These are phyloP conservation scores for Acanthococcus lagerstroemiae DNA, from an alignment of 2,888 invertebrate species.

Conservation along the genomic window DNA sequence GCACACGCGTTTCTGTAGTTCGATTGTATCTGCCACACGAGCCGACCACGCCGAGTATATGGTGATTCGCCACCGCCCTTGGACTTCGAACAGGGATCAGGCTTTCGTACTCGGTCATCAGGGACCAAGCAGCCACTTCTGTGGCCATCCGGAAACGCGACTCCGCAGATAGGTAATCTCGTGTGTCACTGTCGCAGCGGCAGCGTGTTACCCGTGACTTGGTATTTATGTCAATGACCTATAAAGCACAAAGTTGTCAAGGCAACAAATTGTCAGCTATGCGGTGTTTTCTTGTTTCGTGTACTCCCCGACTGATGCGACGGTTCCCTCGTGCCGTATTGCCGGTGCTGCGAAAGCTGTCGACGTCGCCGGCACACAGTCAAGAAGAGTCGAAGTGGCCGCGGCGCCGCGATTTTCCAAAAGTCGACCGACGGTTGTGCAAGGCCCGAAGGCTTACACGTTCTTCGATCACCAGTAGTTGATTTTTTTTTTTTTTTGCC, in stretches of 20 bases:
- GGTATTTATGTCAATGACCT: slow-evolving; percentile 10
- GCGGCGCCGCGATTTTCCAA: neutral
- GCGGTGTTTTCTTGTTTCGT: neutral
- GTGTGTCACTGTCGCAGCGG: neutral
- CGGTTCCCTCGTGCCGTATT: neutral
- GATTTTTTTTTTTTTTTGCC: slow-evolving; percentile 13
- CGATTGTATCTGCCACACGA: no score
- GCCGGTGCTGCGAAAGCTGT: neutral
- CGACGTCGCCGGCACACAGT: neutral
- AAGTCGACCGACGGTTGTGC: neutral
- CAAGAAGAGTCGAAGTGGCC: neutral
- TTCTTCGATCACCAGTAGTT: slow-evolving; percentile 23
- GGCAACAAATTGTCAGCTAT: slow-evolving; percentile 6
- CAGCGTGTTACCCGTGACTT: neutral
- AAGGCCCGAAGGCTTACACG: slow-evolving; percentile 10
- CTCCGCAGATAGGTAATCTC: no score
- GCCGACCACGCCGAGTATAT: no score
- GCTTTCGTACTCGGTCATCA: no score
- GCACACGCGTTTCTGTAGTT: no score
- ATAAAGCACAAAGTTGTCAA: slow-evolving; percentile 12
- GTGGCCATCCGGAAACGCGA: neutral
- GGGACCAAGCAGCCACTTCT: neutral
- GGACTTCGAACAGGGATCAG: no score
- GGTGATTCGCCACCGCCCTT: no score
- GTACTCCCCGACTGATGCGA: no score